Evolutionary conservation across 2,113 vertebrate species (phyloP).

Genomic region (Glaucomys volans): DNA sequence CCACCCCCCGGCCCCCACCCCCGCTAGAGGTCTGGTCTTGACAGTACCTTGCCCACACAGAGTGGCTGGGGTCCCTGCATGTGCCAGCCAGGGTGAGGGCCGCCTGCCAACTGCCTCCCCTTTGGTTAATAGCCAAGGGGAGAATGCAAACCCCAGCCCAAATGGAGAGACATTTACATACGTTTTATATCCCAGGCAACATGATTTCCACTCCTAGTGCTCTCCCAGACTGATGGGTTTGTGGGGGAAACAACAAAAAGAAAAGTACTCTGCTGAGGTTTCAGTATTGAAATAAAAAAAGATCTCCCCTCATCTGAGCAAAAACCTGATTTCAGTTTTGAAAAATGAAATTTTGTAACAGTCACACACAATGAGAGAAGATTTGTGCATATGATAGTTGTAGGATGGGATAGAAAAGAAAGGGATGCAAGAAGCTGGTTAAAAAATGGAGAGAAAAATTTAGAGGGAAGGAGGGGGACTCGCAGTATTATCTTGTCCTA

Average conservation of each 20-base stretch:
- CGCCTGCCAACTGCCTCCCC: conserved; percentile 84
- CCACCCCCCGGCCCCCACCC: conserved; percentile 73
- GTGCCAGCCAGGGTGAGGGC: conserved; percentile 87
- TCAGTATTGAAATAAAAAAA: conserved; percentile 81
- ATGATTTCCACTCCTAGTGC: conserved; percentile 88
- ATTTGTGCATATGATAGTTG: conserved; percentile 87
- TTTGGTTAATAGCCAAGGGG: conserved; percentile 69
- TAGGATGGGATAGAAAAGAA: conserved; percentile 66
- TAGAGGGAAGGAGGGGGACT: conserved; percentile 86
- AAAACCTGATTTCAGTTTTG: conserved; percentile 90
- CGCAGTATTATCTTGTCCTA: conserved; percentile 92
- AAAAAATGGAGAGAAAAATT: conserved; percentile 41
- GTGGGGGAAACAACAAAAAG: conserved; percentile 79
- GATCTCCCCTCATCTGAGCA: conserved; percentile 89
- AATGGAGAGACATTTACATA: conserved; percentile 90
- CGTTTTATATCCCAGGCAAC: conserved; percentile 89
- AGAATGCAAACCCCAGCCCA: conserved; percentile 87
- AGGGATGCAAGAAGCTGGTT: conserved; percentile 49
- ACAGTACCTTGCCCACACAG: conserved; percentile 83
- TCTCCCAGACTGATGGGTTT: conserved; percentile 89
- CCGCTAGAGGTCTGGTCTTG: conserved; percentile 86
- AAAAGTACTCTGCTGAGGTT: conserved; percentile 84
- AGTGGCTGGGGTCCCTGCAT: conserved; percentile 82
- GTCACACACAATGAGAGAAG: conserved; percentile 89
- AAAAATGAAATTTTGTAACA: conserved; percentile 91